phyloP scores from a whole-genome alignment of 2,888 invertebrate species.

The Panopea generosa region DNA sequence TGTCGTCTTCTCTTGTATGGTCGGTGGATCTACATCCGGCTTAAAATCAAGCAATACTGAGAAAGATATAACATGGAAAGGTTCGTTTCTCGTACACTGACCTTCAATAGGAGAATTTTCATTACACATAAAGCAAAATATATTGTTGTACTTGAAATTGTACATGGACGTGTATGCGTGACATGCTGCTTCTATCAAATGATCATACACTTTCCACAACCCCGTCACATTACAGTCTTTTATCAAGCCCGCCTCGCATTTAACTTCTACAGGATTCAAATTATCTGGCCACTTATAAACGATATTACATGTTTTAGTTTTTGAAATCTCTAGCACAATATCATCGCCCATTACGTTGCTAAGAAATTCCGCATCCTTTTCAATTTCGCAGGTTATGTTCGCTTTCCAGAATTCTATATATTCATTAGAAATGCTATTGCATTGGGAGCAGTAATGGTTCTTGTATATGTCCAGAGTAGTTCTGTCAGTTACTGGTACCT shows the following conservation, averaged over 20 bases:
- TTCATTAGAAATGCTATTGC: slow-evolving; percentile 4
- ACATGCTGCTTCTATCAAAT: slow-evolving; percentile 28
- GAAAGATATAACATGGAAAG: slow-evolving; percentile 18
- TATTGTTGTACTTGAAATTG: slow-evolving; percentile 21
- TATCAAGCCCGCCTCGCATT: too few species aligned
- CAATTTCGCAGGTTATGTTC: not conserved
- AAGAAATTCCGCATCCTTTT: not conserved
- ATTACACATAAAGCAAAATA: slow-evolving; percentile 40
- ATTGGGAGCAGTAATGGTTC: slow-evolving; percentile 17
- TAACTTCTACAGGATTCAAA: not conserved
- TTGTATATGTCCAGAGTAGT: not conserved
- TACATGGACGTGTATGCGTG: slow-evolving; percentile 7
- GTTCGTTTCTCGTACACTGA: too few species aligned
- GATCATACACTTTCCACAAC: slow-evolving; percentile 23
- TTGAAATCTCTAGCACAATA: not conserved
- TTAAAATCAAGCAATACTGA: slow-evolving; percentile 16
- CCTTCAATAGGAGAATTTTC: too few species aligned
- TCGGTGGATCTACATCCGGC: not conserved
- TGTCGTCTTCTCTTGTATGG: too few species aligned
- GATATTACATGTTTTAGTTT: not conserved
- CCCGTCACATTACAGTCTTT: slow-evolving; percentile 30
- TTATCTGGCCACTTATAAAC: not conserved
- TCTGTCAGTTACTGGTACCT: slow-evolving; percentile 1
- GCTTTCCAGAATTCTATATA: not conserved
- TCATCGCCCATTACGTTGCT: not conserved